Evolutionary conservation across 2,797 vertebrate genomes (phyloP).

Genomic region (Euphonia xanthogaster): DNA sequence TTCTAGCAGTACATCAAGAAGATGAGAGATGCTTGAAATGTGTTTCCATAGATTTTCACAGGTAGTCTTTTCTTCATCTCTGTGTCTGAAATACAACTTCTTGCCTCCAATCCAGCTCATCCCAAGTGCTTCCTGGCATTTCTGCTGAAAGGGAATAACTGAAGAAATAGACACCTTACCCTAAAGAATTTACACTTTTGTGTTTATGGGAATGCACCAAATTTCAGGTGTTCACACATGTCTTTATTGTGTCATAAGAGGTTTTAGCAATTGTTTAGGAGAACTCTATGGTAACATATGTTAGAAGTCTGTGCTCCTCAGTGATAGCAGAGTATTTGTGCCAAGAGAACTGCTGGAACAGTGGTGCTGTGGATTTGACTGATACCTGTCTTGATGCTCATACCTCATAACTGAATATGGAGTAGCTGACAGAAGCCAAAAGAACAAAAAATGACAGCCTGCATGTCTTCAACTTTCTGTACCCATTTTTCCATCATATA

Average conservation of each 20-base stretch:
- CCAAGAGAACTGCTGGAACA: background rate
- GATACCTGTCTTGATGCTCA: background rate
- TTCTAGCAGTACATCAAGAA: background rate
- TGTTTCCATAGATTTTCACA: background rate
- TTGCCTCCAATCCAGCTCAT: background rate
- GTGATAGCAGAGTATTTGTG: background rate
- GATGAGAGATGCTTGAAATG: background rate
- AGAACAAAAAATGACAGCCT: background rate
- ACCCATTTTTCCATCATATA: background rate
- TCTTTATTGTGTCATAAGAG: background rate
- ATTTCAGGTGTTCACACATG: background rate
- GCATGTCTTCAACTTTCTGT: background rate
- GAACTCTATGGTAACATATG: rapidly evolving
- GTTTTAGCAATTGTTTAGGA: background rate
- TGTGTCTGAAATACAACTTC: background rate
- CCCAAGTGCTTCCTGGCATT: background rate
- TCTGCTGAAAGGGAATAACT: background rate
- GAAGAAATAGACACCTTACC: background rate
- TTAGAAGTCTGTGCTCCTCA: background rate
- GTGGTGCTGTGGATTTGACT: background rate
- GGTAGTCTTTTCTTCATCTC: background rate
- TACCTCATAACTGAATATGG: background rate
- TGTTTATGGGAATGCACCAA: background rate
- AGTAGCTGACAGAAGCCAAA: background rate
- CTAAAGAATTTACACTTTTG: background rate